Evolutionary conservation across 2,888 invertebrate genomes (phyloP), one percentile per base, ranked within the genome.

Genomic region (Therioaphis trifolii): DNA sequence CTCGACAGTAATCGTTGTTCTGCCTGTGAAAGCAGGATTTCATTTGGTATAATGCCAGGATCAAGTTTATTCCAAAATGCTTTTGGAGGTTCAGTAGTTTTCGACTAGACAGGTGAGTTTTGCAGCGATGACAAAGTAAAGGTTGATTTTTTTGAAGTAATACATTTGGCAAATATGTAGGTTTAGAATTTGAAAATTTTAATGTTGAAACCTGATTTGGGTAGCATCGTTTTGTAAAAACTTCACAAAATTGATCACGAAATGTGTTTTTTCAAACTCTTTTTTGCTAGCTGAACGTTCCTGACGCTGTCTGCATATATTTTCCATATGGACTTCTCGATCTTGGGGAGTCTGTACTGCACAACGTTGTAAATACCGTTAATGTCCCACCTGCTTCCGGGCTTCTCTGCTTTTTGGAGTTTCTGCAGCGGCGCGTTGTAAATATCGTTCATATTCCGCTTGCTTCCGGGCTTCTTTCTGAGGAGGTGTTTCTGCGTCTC

Each of bases 251-350:
- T 27, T 68, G 5, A n/a, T 35, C 40, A 68, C 40, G 40, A 68
- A 68, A 68, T 40, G 68, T 68, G 40, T 68, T 68, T 55, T 55
- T 55, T 55, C 55, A n/a, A 55, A 55, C 21, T 55, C 55, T 55
- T 55, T 55, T 55, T 55, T 3, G 55, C 24, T 55, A 55, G 55
- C 55, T 9, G 55, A 55, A 55, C 55, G 55, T 55, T 55, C 55
- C 55, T 24, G 55, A n/a, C 55, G 55, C 9, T 46, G 46, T 46
- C 46, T 46, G 46, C 46, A 14, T 46, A 55, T 55, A 55, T 55
- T 55, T 55, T 55, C 55, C 55, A 24, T 2, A 55, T 55, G 55
- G 5, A 21, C 55, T 55, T 55, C 55, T 55, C 55, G 55, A 55
- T 55, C 55, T 21, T 55, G 55, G 55, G 55, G 55, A 55, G 55